A percentile compares a stretch with the other conserved stretches of the same genome.
phyloP scores from a whole-genome alignment of 2,888 invertebrate genomes.

The Phortica okadai region DNA sequence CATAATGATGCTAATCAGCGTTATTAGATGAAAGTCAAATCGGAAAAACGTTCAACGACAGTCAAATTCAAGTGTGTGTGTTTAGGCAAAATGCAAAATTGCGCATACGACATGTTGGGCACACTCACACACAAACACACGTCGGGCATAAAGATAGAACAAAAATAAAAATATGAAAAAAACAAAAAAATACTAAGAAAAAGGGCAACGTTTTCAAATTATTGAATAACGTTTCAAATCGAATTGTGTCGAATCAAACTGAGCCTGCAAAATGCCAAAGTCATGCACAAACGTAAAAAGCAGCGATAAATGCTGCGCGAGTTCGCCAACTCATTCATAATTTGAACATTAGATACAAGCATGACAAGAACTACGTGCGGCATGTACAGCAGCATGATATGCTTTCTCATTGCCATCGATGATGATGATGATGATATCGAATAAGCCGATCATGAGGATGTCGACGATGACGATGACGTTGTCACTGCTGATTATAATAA shows the following conservation, averaged over 20 bases:
- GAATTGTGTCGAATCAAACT: slow-evolving; percentile 43
- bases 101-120: slow-evolving; percentile 16
- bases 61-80: background rate
- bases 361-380: background rate
- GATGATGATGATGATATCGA: background rate
- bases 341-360: slow-evolving; percentile 56
- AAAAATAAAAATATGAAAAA: background rate
- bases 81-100: slow-evolving; percentile 15
- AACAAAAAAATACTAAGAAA: background rate
- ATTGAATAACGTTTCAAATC: slow-evolving; percentile 7
- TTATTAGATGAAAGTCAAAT: slow-evolving; percentile 19
- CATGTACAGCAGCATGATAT: slow-evolving; percentile 20
- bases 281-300: slow-evolving; percentile 4
- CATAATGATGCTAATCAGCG: slow-evolving; percentile 25
- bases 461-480: slow-evolving; percentile 51
- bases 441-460: slow-evolving; percentile 25
- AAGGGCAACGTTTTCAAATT: slow-evolving; percentile 1
- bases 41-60: background rate
- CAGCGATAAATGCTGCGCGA: slow-evolving; percentile 1
- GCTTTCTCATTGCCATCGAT: background rate
- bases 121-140: background rate
- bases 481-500: slow-evolving; percentile 53
- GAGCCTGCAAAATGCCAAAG: slow-evolving; percentile 44
- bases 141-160: background rate
- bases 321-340: slow-evolving; percentile 55